phyloP scores from a whole-genome alignment of 2,888 invertebrate species.

The Harpagoxenus sublaevis region DNA sequence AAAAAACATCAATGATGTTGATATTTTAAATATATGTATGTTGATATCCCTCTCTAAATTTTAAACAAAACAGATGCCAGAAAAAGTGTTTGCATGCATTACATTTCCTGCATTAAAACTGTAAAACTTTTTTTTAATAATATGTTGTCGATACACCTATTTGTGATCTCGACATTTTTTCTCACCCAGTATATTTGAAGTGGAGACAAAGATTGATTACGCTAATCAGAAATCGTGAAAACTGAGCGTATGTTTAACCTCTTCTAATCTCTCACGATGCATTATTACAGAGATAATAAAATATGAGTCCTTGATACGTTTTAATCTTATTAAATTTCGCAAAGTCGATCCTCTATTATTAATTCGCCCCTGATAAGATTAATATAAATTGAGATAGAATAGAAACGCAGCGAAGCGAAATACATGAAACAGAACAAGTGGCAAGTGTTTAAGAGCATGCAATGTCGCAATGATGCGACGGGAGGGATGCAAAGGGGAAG shows the following conservation, averaged over 20 bases:
- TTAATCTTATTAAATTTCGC: neutral
- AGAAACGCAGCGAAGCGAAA: neutral
- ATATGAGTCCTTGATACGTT: constrained; percentile 9
- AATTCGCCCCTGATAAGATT: neutral
- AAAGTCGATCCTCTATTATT: neutral
- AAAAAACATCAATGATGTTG: neutral
- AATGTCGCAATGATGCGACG: neutral
- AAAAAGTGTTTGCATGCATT: neutral
- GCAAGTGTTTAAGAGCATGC: neutral
- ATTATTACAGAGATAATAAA: constrained; percentile 14
- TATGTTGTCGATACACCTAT: neutral
- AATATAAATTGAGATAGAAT: neutral
- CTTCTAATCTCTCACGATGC: neutral
- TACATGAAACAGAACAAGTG: neutral
- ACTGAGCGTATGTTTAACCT: neutral
- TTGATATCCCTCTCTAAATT: neutral
- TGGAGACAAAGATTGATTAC: neutral
- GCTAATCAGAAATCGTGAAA: constrained; percentile 5
- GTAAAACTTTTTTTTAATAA: neutral
- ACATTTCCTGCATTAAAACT: neutral
- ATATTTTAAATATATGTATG: neutral
- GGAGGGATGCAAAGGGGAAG: neutral
- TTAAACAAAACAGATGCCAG: neutral
- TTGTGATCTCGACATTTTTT: neutral
- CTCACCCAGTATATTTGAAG: neutral